Base-by-base conservation (phyloP, 2,113 vertebrate species). In the Rhodinocichla rosea region DNA sequence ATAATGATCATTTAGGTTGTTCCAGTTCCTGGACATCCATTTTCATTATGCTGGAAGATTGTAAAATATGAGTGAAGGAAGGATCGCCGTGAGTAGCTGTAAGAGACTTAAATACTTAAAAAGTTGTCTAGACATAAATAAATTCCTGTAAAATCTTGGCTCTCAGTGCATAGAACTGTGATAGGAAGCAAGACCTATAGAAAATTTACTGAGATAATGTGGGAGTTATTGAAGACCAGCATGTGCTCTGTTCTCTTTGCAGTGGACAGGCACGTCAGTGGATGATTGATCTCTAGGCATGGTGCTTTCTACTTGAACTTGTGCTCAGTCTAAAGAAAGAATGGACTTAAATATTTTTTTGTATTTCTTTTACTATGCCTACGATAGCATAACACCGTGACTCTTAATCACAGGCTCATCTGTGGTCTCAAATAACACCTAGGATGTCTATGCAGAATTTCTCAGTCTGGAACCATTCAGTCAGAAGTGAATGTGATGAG, bases 211-310 rank as follows among this genome's bases (percentile, higher is more conserved):
- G 45, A n/a, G 39, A 53, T 16, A 37, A 71, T 52, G 17, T n/a
- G 16, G 15, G 32, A 42, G 39, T 28, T 79, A 15, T 2, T 83
- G 32, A 85, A 85, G 7, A n/a, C 4, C 2, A 13, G 3, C 5
- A 2, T 63, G 7, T 81, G 7, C 37, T 35, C 28, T 62, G 7
- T 63, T 92, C 19, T 60, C 27, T 69, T 55, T 57, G 27, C 13
- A 35, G 26, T 1, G 1, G 57, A 28, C 26, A 50, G 7, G 19
- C 1, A 5, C 0, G 0, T 42, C 13, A 39, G 37, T 69, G 24
- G 11, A 78, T 68, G 45, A 68, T 4, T 56, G 32, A 52, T 70
- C 32, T 83, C 28, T n/a, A 37, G 49, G 23, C 13, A 10, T 53
- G 8, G 3, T 79, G 42, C 62, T 77, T 87, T 68, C 30, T 76